These are phyloP conservation scores for Struthio camelus DNA, from an alignment of 2,113 vertebrate species.

Conservation along the genomic window DNA sequence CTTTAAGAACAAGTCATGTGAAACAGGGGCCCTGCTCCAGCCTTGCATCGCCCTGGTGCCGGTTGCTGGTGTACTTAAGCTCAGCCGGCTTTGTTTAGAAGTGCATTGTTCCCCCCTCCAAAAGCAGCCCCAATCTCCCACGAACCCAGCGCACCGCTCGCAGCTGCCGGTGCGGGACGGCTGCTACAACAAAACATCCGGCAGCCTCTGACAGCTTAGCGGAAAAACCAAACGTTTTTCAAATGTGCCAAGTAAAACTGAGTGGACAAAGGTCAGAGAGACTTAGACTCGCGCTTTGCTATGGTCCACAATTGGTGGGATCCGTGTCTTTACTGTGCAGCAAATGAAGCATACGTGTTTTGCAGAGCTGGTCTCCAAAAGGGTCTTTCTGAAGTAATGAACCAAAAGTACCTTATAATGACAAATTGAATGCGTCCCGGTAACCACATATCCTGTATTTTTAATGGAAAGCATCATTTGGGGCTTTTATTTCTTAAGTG, in stretches of 20 bases:
- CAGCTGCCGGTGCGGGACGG: not conserved
- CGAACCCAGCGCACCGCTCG: not conserved
- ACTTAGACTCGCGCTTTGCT: not conserved
- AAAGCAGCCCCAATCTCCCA: not conserved
- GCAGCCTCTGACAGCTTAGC: not conserved
- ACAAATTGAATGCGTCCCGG: not conserved
- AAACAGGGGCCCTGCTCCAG: not conserved
- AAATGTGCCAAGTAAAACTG: not conserved
- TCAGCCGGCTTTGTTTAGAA: not conserved
- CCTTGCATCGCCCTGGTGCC: not conserved
- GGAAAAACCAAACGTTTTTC: not conserved
- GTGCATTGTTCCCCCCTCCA: not conserved
- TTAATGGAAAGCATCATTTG: not conserved
- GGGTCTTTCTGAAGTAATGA: slow-evolving; percentile 26
- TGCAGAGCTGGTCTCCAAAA: not conserved
- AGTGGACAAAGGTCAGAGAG: not conserved
- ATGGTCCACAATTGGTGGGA: not conserved
- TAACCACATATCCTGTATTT: not conserved
- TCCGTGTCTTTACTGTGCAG: not conserved
- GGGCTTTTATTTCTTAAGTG: not conserved
- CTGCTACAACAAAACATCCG: not conserved
- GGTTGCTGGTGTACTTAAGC: not conserved
- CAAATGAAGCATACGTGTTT: not conserved
- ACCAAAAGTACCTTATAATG: not conserved
- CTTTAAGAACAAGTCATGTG: not conserved